Conservation (phyloP, 1,140 invertebrate species). For the Marisa cornuarietis region DNA sequence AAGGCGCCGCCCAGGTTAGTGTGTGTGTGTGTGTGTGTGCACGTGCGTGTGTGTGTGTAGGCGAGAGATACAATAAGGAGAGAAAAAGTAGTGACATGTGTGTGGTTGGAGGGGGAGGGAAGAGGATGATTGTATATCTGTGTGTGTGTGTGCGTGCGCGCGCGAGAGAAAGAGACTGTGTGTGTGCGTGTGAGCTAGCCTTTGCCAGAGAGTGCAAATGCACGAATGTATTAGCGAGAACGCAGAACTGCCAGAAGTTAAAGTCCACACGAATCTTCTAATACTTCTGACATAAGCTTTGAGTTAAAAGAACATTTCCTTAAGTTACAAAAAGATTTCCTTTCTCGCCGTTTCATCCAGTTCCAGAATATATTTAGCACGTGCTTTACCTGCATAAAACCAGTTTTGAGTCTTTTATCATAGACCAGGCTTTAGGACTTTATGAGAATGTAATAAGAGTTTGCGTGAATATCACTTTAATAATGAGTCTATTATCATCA, state of each 20-base stretch:
- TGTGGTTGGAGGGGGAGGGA: neutral
- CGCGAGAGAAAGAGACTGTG: too few relatives aligned
- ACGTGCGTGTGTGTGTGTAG: neutral
- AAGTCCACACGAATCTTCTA: neutral
- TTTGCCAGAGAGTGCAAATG: neutral
- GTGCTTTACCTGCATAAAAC: neutral
- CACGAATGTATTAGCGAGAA: neutral
- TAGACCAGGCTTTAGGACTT: neutral
- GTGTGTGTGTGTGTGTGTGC: neutral
- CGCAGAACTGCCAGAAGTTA: neutral
- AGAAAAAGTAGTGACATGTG: neutral
- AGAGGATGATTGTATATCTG: neutral
- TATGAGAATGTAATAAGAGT: neutral
- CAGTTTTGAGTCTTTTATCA: neutral
- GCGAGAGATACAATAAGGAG: neutral
- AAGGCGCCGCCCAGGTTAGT: constrained; percentile 38
- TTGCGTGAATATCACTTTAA: neutral
- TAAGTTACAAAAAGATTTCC: constrained; percentile 3
- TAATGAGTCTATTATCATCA: neutral
- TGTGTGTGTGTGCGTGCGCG: neutral
- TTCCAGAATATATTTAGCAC: too few relatives aligned
- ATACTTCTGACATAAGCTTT: neutral
- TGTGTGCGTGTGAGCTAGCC: neutral
- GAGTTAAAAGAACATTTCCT: constrained; percentile 34
- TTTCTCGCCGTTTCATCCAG: too few relatives aligned